A percentile compares a stretch with the other conserved stretches of the same genome.
phyloP scores from a whole-genome alignment of 1,140 invertebrate genomes.

The Saxidomus purpurata region DNA sequence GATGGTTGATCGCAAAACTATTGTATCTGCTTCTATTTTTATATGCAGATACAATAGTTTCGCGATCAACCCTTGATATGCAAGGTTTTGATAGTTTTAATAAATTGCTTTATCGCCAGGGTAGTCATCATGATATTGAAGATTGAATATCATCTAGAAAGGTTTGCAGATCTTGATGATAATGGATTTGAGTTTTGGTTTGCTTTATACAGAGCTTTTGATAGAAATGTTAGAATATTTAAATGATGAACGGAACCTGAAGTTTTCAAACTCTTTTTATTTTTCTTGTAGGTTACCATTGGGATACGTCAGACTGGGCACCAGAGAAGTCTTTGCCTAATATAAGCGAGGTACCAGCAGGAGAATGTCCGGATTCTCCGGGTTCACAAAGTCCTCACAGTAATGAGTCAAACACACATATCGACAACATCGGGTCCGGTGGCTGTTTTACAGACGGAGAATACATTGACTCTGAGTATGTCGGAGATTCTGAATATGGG shows the following conservation, averaged over 20 bases:
- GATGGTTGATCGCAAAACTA: too few species aligned
- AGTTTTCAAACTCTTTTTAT: background rate
- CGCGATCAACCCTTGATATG: too few species aligned
- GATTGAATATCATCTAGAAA: too few species aligned
- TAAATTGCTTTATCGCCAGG: too few species aligned
- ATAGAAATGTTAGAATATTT: background rate
- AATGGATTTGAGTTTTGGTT: too few species aligned
- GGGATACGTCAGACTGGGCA: conserved; percentile 98
- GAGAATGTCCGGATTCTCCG: conserved; percentile 94
- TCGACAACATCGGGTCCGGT: conserved; percentile 83
- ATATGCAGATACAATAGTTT: too few species aligned
- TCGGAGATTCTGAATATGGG: conserved; percentile 89
- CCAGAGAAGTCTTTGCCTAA: conserved; percentile 92
- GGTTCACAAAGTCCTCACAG: conserved; percentile 92
- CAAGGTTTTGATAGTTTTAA: too few species aligned
- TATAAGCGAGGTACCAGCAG: conserved; percentile 96
- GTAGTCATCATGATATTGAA: too few species aligned
- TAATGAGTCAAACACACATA: conserved; percentile 92
- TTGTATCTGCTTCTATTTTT: too few species aligned
- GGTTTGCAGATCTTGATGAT: too few species aligned
- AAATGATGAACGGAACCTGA: background rate
- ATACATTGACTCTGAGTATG: conserved; percentile 91
- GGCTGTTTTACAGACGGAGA: conserved; percentile 88
- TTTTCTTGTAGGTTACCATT: conserved; percentile 92
- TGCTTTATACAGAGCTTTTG: background rate